Conservation (phyloP, 2,797 vertebrate species). For the Chaenodraco wilsoni region DNA sequence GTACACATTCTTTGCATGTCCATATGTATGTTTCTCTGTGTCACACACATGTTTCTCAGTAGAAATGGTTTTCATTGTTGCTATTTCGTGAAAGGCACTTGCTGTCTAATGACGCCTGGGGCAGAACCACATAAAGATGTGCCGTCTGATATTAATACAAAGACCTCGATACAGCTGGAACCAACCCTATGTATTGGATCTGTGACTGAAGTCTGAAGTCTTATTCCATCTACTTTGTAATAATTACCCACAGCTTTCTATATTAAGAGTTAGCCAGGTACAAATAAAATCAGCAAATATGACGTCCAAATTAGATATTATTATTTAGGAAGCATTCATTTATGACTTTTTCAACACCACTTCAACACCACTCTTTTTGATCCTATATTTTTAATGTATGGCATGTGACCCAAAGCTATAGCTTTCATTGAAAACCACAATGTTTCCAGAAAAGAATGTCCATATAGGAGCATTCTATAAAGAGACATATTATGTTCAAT, state of each 20-base stretch:
- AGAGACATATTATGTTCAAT: not conserved
- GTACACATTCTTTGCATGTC: not conserved
- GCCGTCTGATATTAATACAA: conserved; percentile 21
- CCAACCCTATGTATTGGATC: not conserved
- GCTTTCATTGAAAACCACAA: not conserved
- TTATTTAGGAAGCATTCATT: not conserved
- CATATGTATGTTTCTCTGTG: conserved; percentile 12
- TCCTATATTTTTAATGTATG: not conserved
- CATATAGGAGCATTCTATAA: not conserved
- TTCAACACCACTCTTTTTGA: not conserved
- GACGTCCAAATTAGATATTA: not conserved
- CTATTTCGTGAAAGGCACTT: conserved; percentile 18
- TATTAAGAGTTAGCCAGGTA: not conserved
- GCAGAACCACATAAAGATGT: conserved; percentile 35
- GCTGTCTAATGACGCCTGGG: conserved; percentile 22
- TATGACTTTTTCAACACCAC: no score
- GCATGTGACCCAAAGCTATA: not conserved
- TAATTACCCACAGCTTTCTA: conserved; percentile 5
- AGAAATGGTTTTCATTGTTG: conserved; percentile 31
- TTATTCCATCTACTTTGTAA: not conserved
- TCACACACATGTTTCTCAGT: conserved; percentile 43
- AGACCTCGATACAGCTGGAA: conserved; percentile 21
- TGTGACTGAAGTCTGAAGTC: not conserved
- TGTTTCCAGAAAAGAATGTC: not conserved
- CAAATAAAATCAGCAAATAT: not conserved